Evolutionary conservation across 2,113 vertebrate species (phyloP).

Genomic region (Cyprinodon tularosa): DNA sequence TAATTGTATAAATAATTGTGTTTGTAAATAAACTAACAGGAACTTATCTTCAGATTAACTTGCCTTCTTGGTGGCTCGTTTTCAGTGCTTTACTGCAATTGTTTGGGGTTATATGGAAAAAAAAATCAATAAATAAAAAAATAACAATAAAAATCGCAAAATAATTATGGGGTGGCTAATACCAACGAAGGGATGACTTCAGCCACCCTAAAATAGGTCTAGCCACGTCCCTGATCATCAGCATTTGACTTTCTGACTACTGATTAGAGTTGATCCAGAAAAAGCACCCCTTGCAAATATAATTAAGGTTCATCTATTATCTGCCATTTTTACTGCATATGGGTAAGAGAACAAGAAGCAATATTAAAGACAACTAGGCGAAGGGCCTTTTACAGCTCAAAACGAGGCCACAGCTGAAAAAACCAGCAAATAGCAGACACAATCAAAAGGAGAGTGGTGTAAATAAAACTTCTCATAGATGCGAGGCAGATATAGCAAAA

Average conservation of each 20-base stretch:
- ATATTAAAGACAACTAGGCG: slow-evolving; percentile 18
- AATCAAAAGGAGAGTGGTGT: slow-evolving; percentile 77
- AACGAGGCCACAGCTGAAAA: slow-evolving; percentile 53
- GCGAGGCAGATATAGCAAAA: slow-evolving; percentile 71
- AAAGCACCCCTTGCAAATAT: not conserved
- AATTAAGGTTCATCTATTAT: not conserved
- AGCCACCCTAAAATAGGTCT: too few relatives aligned
- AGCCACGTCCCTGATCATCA: too few relatives aligned
- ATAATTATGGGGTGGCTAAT: too few relatives aligned
- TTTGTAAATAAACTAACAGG: too few relatives aligned
- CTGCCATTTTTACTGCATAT: not conserved
- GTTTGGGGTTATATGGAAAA: too few relatives aligned
- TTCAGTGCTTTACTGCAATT: too few relatives aligned
- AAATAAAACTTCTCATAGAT: slow-evolving; percentile 80
- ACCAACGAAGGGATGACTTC: too few relatives aligned
- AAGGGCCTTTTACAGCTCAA: slow-evolving; percentile 47
- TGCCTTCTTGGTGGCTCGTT: too few relatives aligned
- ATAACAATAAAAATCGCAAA: too few relatives aligned
- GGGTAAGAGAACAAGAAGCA: slow-evolving; percentile 32
- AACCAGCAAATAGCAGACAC: slow-evolving; percentile 75
- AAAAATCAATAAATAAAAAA: too few relatives aligned
- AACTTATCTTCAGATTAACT: too few relatives aligned
- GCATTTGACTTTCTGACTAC: not conserved
- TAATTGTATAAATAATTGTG: too few relatives aligned
- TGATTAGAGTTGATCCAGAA: not conserved